phyloP scores from a whole-genome alignment of 2,113 vertebrate genomes.

The Laterallus jamaicensis region DNA sequence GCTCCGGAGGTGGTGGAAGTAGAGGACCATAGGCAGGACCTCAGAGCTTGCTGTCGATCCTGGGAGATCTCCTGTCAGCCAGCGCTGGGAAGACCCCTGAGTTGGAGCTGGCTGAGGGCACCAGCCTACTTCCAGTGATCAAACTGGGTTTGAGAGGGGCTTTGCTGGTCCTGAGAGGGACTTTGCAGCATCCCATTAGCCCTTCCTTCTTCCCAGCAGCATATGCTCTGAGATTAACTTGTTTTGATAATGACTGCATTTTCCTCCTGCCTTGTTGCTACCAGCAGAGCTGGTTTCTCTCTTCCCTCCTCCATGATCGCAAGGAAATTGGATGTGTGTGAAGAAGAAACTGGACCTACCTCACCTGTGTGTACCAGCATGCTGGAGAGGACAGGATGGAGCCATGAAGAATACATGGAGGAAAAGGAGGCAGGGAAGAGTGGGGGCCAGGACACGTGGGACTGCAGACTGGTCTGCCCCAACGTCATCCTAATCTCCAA shows the following conservation, averaged over 20 bases:
- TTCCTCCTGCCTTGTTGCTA: neutral
- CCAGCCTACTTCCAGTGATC: neutral
- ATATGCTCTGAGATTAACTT: neutral
- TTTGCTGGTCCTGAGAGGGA: neutral
- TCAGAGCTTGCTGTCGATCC: neutral
- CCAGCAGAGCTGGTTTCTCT: neutral
- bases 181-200: accelerated
- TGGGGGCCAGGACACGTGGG: neutral
- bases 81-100: neutral
- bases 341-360: neutral
- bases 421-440: neutral
- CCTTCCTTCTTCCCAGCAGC: neutral
- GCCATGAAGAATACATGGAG: neutral
- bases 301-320: accelerated
- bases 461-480: neutral
- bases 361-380: accelerated
- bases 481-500: neutral
- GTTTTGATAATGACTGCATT: accelerated
- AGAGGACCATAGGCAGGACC: neutral
- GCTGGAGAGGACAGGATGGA: neutral
- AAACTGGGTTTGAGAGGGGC: neutral
- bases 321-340: neutral
- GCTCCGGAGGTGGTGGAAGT: neutral
- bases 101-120: neutral
- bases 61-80: accelerated